Evolutionary conservation across 2,797 vertebrate species (phyloP).

Genomic region (Sebastes taczanowskii): DNA sequence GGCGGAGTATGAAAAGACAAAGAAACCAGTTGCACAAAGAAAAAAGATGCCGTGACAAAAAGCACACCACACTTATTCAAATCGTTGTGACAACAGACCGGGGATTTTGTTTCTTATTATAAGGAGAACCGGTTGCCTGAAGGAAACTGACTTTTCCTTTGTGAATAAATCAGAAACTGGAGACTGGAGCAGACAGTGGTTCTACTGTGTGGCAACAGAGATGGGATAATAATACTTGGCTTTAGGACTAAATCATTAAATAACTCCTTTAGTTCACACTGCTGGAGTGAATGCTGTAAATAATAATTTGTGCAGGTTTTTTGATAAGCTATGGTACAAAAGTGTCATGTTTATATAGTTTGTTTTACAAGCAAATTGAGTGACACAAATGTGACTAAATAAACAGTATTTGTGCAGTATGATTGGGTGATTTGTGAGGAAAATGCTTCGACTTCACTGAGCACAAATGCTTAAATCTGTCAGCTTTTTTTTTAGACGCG

Average conservation of each 20-base stretch:
- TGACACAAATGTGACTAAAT: neutral
- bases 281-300: neutral
- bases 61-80: neutral
- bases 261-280: neutral
- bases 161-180: constrained; percentile 6
- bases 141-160: constrained; percentile 14
- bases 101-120: neutral
- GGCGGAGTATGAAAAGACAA: constrained; percentile 41
- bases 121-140: neutral
- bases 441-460: neutral
- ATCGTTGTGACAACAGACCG: constrained; percentile 1
- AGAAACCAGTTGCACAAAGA: constrained; percentile 73
- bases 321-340: neutral
- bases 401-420: neutral
- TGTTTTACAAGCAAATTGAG: neutral
- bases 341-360: rapidly evolving
- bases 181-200: neutral
- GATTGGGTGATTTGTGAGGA: neutral
- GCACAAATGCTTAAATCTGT: constrained; percentile 28
- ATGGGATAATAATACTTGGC: neutral
- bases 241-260: neutral
- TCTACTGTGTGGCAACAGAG: neutral
- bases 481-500: constrained; percentile 4
- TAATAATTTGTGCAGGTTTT: neutral
- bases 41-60: constrained; percentile 22